These are phyloP conservation scores for Eupithecia inturbata DNA, from an alignment of 2,888 invertebrate genomes.

Conservation along the genomic window DNA sequence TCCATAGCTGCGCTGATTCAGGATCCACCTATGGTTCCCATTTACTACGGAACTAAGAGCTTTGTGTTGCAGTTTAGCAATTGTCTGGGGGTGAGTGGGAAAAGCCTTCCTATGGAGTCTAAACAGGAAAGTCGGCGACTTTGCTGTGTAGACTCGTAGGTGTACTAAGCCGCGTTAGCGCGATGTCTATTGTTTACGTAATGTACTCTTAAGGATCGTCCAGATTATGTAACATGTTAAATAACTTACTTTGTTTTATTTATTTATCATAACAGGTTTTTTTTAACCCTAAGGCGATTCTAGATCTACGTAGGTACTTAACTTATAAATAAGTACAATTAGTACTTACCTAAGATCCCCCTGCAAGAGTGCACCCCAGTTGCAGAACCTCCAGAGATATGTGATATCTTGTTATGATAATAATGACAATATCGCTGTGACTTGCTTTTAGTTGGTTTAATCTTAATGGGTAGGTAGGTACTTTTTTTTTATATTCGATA, in stretches of 20 bases:
- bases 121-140: background rate
- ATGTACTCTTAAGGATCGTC: too few species aligned
- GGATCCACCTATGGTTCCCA: conserved; percentile 40
- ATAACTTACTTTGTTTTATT: too few species aligned
- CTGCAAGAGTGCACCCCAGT: background rate
- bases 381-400: background rate
- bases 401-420: background rate
- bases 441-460: background rate
- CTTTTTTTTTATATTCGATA: background rate
- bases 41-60: conserved; percentile 55
- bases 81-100: conserved; percentile 54
- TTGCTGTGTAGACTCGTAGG: too few species aligned
- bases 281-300: too few species aligned
- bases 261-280: too few species aligned
- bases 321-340: too few species aligned
- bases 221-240: too few species aligned
- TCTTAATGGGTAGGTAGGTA: background rate
- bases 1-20: conserved; percentile 52
- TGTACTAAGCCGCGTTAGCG: background rate
- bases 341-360: too few species aligned
- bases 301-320: too few species aligned
- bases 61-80: conserved; percentile 59
- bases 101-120: background rate
- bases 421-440: background rate
- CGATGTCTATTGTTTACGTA: background rate